These are phyloP conservation scores for Agrilus cyanescens DNA, from an alignment of 2,888 invertebrate species.

Conservation along the genomic window DNA sequence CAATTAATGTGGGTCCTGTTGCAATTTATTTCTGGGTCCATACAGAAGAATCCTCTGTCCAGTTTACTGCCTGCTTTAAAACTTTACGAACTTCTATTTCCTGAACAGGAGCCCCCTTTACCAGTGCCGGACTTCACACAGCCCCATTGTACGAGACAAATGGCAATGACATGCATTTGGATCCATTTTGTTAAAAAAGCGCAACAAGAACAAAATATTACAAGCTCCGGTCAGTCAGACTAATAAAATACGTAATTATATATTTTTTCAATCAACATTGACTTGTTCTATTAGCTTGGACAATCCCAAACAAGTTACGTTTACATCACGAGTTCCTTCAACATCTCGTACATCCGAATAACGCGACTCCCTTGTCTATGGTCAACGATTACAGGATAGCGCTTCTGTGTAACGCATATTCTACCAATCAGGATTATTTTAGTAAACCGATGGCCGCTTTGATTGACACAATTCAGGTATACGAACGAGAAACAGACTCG, in stretches of 20 bases:
- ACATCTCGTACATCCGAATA: constrained; percentile 66
- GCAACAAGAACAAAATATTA: constrained; percentile 67
- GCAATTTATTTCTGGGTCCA: constrained; percentile 94
- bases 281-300: constrained; percentile 20
- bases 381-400: constrained; percentile 85
- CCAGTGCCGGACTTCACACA: constrained; percentile 82
- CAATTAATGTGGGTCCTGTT: constrained; percentile 98
- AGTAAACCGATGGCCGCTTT: constrained; percentile 85
- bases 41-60: constrained; percentile 82
- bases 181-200: constrained; percentile 91
- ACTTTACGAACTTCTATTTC: constrained; percentile 83
- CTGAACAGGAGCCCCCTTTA: constrained; percentile 80
- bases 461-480: constrained; percentile 68
- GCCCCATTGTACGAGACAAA: constrained; percentile 75
- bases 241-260: constrained; percentile 57
- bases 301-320: constrained; percentile 29
- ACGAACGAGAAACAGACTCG: constrained; percentile 19
- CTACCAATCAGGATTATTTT: constrained; percentile 85
- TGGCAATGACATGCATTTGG: constrained; percentile 96
- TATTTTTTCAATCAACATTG: not conserved
- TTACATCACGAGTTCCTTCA: constrained; percentile 61
- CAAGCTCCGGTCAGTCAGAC: constrained; percentile 65
- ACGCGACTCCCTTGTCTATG: constrained; percentile 52
- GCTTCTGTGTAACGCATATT: constrained; percentile 88
- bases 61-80: constrained; percentile 84